These are phyloP conservation scores for Augochlorella aurata DNA, from an alignment of 2,888 invertebrate species.

Conservation along the genomic window DNA sequence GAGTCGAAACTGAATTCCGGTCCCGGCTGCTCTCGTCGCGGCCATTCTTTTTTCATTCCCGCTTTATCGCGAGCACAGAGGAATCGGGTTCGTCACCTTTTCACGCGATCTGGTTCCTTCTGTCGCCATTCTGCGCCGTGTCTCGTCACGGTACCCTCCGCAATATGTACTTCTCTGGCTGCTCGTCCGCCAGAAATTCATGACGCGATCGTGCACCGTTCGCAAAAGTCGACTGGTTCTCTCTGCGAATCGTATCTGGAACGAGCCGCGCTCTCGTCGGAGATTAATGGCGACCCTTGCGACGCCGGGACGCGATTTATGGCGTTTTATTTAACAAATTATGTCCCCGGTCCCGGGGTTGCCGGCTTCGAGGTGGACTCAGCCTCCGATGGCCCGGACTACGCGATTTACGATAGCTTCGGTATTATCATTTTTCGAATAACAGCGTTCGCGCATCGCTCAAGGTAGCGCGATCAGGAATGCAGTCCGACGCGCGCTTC, in stretches of 20 bases:
- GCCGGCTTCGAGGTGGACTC: neutral
- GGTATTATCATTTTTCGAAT: too few relatives aligned
- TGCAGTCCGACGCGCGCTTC: neutral
- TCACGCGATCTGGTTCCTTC: constrained; percentile 12
- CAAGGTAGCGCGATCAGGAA: neutral
- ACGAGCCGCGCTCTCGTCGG: neutral
- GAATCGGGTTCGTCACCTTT: constrained; percentile 14
- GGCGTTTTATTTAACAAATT: constrained; percentile 2
- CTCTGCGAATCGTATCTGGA: neutral
- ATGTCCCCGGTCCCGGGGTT: neutral
- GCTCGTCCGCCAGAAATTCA: neutral
- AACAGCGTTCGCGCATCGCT: too few relatives aligned
- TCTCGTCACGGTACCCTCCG: too few relatives aligned
- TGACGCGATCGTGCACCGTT: neutral
- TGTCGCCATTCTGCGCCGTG: neutral
- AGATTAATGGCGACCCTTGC: constrained; percentile 3
- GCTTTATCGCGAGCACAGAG: neutral
- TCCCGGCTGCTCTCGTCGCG: constrained; percentile 9
- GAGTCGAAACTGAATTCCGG: constrained; percentile 47
- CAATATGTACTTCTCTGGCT: too few relatives aligned
- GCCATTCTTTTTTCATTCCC: neutral
- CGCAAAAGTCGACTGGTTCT: constrained; percentile 5
- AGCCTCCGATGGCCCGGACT: too few relatives aligned
- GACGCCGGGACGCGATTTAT: neutral
- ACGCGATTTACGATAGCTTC: too few relatives aligned